Percentiles rank a stretch among this genome's conserved stretches.
Conservation (phyloP, 2,113 vertebrate genomes). For the Turdus rufiventris region DNA sequence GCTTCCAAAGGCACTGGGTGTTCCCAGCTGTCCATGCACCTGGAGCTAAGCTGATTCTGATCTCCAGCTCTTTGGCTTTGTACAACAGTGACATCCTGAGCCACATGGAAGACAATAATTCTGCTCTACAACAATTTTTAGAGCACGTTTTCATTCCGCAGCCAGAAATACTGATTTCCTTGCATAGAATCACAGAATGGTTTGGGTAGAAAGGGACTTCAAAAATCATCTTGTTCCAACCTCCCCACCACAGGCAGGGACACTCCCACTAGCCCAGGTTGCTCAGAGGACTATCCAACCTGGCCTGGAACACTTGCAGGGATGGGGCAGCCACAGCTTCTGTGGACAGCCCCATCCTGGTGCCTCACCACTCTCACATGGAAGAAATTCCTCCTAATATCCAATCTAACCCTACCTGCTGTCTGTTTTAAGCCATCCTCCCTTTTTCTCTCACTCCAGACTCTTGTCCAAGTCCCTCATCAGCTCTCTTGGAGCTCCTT, state of each 20-base stretch:
- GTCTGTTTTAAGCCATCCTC: neutral
- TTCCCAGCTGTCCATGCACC: neutral
- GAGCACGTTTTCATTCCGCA: neutral
- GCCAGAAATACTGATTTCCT: neutral
- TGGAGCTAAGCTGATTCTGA: neutral
- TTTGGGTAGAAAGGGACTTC: neutral
- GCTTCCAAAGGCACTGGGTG: rapidly evolving
- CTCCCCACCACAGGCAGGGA: neutral
- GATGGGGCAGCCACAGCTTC: neutral
- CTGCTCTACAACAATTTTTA: neutral
- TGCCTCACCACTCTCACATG: neutral
- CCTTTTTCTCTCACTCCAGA: neutral
- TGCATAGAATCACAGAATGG: neutral
- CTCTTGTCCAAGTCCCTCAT: neutral
- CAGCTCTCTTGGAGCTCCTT: neutral
- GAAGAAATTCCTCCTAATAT: neutral
- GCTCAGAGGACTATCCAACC: neutral
- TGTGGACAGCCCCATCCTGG: neutral
- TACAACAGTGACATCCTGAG: neutral
- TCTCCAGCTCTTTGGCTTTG: neutral
- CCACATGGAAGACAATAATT: neutral
- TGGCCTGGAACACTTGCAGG: neutral
- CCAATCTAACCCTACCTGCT: neutral
- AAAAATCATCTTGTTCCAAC: neutral
- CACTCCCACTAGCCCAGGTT: neutral